Evolutionary conservation across 1,140 invertebrate species (phyloP).

Genomic region (Pseudomyrmex gracilis): DNA sequence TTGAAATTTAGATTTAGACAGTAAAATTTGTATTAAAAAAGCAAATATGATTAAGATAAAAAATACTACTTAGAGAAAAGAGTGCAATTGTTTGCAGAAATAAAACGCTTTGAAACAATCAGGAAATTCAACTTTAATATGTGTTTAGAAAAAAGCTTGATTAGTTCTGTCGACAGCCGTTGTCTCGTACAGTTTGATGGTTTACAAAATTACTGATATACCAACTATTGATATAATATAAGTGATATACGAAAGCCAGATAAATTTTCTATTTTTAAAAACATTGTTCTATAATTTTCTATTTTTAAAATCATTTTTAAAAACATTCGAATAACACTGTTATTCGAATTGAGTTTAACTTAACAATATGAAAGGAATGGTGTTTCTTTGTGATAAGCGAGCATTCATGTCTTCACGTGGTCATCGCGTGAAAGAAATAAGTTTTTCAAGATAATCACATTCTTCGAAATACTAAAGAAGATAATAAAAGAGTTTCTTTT

Average conservation of each 20-base stretch:
- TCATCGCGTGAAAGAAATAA: constrained; percentile 20
- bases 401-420: constrained; percentile 17
- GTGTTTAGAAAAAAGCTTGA: no score
- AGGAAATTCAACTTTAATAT: background rate
- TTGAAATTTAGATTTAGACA: background rate
- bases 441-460: constrained; percentile 14
- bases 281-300: no score
- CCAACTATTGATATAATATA: no score
- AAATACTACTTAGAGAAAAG: background rate
- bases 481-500: background rate
- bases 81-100: background rate
- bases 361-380: background rate
- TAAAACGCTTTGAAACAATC: background rate
- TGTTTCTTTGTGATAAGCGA: background rate
- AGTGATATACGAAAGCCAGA: no score
- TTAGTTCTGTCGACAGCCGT: no score
- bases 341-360: no score
- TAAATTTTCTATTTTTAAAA: no score
- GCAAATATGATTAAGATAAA: background rate
- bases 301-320: no score
- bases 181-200: no score
- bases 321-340: no score
- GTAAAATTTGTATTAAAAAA: background rate
- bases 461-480: background rate
- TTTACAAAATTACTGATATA: no score